Conservation (phyloP, 2,797 vertebrate species). For the Lithobates pipiens region DNA sequence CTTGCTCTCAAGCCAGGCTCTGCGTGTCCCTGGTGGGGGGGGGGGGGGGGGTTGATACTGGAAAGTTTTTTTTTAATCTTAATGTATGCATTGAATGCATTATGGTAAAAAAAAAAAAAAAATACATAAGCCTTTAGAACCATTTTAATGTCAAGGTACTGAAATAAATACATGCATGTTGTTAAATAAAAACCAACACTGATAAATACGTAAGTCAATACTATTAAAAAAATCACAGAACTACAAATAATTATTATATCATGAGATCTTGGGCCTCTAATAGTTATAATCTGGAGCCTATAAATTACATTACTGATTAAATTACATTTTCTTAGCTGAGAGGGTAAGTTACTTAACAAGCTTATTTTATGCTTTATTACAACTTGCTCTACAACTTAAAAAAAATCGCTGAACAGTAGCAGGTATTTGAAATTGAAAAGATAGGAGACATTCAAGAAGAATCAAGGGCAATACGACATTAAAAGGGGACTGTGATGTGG, state of each 20-base stretch:
- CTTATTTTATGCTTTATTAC: neutral
- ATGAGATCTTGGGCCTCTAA: neutral
- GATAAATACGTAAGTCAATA: neutral
- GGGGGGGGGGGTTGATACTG: no score
- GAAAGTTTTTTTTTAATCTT: no score
- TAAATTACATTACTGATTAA: slow-evolving; percentile 1
- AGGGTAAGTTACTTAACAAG: neutral
- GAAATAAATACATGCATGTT: no score
- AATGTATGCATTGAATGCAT: no score
- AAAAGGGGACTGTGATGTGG: no score
- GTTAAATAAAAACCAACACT: neutral
- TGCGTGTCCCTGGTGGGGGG: no score
- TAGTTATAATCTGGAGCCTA: slow-evolving; percentile 6
- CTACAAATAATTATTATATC: neutral
- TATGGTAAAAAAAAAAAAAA: no score
- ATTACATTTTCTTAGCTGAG: slow-evolving; percentile 16
- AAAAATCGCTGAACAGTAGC: neutral
- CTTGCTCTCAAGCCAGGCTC: no score
- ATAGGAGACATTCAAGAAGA: neutral
- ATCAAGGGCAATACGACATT: neutral
- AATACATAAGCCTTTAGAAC: no score
- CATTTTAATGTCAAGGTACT: no score
- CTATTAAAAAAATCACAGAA: neutral
- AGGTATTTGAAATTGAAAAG: neutral
- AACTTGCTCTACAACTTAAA: neutral